phyloP scores from a whole-genome alignment of 2,888 invertebrate species.

The Amblyteles armatorius region DNA sequence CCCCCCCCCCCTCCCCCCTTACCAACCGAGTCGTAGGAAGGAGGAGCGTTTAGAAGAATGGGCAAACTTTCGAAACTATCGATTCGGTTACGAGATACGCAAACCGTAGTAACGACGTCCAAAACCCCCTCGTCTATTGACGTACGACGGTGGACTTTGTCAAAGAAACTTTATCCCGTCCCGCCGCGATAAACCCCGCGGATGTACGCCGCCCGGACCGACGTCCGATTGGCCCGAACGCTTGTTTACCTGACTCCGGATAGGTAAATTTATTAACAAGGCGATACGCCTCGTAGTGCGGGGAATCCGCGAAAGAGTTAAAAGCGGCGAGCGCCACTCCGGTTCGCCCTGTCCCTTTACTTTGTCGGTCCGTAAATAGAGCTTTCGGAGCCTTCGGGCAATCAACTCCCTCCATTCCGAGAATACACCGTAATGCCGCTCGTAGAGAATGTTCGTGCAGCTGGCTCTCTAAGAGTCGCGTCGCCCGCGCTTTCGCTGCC shows the following conservation, averaged over 20 bases:
- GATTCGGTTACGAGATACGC: slow-evolving; percentile 34
- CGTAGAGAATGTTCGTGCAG: slow-evolving; percentile 42
- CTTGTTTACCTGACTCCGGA: slow-evolving; percentile 28
- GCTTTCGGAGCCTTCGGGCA: slow-evolving; percentile 37
- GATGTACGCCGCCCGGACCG: not conserved
- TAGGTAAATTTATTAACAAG: not conserved
- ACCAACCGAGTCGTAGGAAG: not conserved
- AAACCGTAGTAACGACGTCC: slow-evolving; percentile 15
- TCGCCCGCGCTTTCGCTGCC: not conserved
- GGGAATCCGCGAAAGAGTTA: not conserved
- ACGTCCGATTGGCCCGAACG: slow-evolving; percentile 5
- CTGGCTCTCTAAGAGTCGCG: not conserved
- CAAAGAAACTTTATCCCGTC: slow-evolving; percentile 23
- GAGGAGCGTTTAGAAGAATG: slow-evolving; percentile 54
- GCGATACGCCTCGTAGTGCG: no score
- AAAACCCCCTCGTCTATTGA: slow-evolving; percentile 30
- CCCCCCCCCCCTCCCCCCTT: no score
- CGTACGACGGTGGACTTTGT: slow-evolving; percentile 40
- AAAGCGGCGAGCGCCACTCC: not conserved
- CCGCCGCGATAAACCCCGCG: slow-evolving; percentile 15
- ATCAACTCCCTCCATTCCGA: slow-evolving; percentile 48
- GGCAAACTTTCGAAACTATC: slow-evolving; percentile 58
- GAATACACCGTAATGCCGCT: slow-evolving; percentile 38
- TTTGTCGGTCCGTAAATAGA: not conserved
- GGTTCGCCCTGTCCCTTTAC: not conserved